A percentile compares a stretch with the other conserved stretches of the same genome.
phyloP scores from a whole-genome alignment of 2,888 invertebrate species.

The Papilio demoleus region DNA sequence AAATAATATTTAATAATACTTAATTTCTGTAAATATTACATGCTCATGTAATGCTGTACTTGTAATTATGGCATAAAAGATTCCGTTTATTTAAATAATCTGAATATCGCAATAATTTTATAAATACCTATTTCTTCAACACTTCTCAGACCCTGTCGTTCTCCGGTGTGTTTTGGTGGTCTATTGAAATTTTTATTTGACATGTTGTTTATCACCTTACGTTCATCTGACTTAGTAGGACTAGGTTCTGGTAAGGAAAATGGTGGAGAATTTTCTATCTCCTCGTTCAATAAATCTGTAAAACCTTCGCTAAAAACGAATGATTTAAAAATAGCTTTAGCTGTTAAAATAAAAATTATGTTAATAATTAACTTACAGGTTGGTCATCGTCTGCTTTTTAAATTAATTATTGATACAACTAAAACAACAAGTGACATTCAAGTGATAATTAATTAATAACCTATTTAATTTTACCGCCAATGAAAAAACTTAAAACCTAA shows the following conservation, averaged over 20 bases:
- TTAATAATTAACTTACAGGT: conserved; percentile 24
- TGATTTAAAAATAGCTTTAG: conserved; percentile 2
- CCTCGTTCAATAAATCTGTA: conserved; percentile 68
- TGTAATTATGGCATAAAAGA: background rate
- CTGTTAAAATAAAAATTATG: background rate
- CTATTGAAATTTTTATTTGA: conserved; percentile 43
- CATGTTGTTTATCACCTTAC: conserved; percentile 20
- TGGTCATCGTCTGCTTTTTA: background rate
- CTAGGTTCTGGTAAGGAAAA: conserved; percentile 61
- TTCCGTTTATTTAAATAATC: background rate
- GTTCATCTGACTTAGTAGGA: conserved; percentile 39
- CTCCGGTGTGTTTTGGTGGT: conserved; percentile 66
- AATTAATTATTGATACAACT: conserved; percentile 44
- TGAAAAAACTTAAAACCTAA: background rate
- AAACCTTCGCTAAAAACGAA: conserved; percentile 59
- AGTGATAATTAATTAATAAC: background rate
- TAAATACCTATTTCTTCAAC: conserved; percentile 70
- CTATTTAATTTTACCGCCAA: background rate
- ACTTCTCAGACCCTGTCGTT: conserved; percentile 67
- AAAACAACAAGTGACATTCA: background rate
- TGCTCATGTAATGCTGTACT: background rate
- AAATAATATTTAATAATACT: too few relatives aligned
- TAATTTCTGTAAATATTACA: background rate
- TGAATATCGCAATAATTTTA: too few relatives aligned
- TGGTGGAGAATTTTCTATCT: conserved; percentile 68